Base-by-base conservation (phyloP, 1,140 invertebrate genomes). In the Meloidogyne floridensis region DNA sequence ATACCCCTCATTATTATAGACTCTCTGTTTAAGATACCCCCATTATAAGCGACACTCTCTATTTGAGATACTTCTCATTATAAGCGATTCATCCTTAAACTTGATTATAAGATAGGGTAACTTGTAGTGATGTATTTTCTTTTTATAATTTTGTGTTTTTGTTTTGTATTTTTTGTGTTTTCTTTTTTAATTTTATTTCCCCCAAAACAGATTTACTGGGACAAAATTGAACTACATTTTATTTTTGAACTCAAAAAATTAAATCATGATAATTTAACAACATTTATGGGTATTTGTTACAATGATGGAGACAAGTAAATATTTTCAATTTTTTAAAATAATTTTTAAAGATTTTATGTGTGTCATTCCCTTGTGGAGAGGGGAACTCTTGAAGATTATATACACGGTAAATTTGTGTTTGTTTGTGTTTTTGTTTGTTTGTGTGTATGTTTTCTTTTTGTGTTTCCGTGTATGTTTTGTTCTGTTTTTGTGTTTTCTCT, bases 331-430 rank as follows among this genome's bases (percentile, higher is more conserved):
- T 65, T 65, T 65, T 4, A 65, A 54, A 11, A 3, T 11, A 54
- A 54, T 54, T 54, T 54, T 54, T 10, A n/a, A 65, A 65, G 77
- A 32, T 89, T 87, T 59, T 90, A 87, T 72, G 47, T 88, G 7
- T 74, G 90, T 32, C 80, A 88, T 76, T 81, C 51, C n/a, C 59
- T 88, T 11, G 87, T 90, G 7, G 87, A 88, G 74, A 53, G 87
- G 13, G 87, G 85, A 59, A 82, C 84, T 59, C 75, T 88, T n/a
- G 87, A 87, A 73, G 86, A 86, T 59, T 56, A 47, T 15, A 47
- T 71, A 20, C 51, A 83, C 54, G 81, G 13, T 70, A 32, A 32
- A 32, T 2, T 32, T 32, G 32, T 32, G 32, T 32, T 32, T 32
- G 32, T 32, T 32, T 32, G 32, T 32, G 32, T 32, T 20, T 20